Conservation (phyloP, 2,797 vertebrate species). For the Enteromius mattozi region DNA sequence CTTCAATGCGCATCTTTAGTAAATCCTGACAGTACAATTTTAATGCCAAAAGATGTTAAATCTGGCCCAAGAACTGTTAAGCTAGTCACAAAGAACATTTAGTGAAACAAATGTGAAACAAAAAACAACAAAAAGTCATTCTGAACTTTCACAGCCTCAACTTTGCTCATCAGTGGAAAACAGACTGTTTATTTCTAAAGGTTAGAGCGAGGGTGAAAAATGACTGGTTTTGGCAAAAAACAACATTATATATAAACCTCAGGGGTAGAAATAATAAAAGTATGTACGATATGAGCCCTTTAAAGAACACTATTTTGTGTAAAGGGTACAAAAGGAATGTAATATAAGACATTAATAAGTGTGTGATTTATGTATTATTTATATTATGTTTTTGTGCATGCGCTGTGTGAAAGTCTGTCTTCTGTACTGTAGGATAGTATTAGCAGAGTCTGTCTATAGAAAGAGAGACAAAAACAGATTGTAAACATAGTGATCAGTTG, state of each 20-base stretch:
- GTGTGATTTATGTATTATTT: neutral
- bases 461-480: conserved; percentile 60
- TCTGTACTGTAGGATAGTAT: conserved; percentile 46
- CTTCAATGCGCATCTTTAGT: neutral
- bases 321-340: neutral
- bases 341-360: neutral
- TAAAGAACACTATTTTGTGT: conserved; percentile 8
- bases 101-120: too few relatives aligned
- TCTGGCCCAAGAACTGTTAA: neutral
- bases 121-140: too few relatives aligned
- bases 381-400: neutral
- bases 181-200: conserved; percentile 16
- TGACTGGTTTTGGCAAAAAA: neutral
- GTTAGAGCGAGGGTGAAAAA: conserved; percentile 7
- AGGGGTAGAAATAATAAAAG: neutral
- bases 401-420: neutral
- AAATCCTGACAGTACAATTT: neutral
- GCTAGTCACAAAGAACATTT: neutral
- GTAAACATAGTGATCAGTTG: conserved; percentile 70
- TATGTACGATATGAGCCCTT: neutral
- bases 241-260: neutral
- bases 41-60: neutral
- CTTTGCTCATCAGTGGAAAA: neutral
- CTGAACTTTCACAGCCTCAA: too few relatives aligned
- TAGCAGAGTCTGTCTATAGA: conserved; percentile 63